Evolutionary conservation across 1,140 invertebrate species (phyloP).

Genomic region (Sminthurides bifidus): DNA sequence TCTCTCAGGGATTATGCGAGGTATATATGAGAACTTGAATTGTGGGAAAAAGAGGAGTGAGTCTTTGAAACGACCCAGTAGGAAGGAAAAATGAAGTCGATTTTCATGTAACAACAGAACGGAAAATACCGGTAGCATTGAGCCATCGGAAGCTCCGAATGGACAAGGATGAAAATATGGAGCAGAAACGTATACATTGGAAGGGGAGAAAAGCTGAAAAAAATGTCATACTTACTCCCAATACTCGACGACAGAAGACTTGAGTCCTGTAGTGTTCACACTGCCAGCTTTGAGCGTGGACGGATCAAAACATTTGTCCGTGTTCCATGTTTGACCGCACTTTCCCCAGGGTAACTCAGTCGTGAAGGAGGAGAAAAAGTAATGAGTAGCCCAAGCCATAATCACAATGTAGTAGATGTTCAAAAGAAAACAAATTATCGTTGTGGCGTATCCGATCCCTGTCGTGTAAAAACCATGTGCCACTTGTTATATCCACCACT

Average conservation of each 20-base stretch:
- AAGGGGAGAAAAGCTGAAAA: too few relatives aligned
- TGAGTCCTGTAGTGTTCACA: slow-evolving; percentile 13
- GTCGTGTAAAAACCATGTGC: too few relatives aligned
- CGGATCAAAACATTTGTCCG: slow-evolving; percentile 33
- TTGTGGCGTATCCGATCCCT: slow-evolving; percentile 47
- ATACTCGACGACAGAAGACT: slow-evolving; percentile 35
- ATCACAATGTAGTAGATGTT: slow-evolving; percentile 48
- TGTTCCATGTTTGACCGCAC: slow-evolving; percentile 45
- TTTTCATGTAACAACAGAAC: too few relatives aligned
- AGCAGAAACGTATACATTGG: too few relatives aligned
- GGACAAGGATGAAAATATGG: slow-evolving; percentile 7
- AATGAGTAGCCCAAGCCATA: slow-evolving; percentile 47
- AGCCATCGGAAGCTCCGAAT: not conserved
- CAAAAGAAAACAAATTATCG: slow-evolving; percentile 46
- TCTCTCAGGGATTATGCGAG: too few relatives aligned
- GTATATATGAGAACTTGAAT: too few relatives aligned
- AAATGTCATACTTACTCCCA: slow-evolving; percentile 34
- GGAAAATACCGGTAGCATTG: too few relatives aligned
- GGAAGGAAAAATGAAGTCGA: not conserved
- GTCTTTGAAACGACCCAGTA: too few relatives aligned
- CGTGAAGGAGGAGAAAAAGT: slow-evolving; percentile 45
- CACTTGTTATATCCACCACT: too few relatives aligned
- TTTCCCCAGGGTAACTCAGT: slow-evolving; percentile 44
- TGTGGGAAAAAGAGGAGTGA: too few relatives aligned
- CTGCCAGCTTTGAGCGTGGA: not conserved